A percentile compares a stretch with the other conserved stretches of the same genome.
These are phyloP conservation scores for Ypsolopha scabrella DNA, from an alignment of 2,888 invertebrate genomes.

Conservation along the genomic window DNA sequence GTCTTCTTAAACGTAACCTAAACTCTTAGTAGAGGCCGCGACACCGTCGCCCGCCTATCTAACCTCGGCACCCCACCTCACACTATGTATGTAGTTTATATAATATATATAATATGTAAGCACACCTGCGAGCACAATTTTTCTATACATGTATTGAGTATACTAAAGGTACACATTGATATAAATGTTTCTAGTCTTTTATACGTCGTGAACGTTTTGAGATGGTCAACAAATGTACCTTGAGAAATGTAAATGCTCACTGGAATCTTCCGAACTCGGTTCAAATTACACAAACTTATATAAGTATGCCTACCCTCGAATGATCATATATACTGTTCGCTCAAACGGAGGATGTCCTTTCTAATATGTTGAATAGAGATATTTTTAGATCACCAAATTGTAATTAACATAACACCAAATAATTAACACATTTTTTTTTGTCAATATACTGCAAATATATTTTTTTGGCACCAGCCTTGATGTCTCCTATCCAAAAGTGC, in stretches of 20 bases:
- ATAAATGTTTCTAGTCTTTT: slow-evolving; percentile 38
- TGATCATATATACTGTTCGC: slow-evolving; percentile 3
- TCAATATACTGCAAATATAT: slow-evolving; percentile 30
- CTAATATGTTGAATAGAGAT: slow-evolving; percentile 46
- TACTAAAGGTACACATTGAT: slow-evolving; percentile 27
- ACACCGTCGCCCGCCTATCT: neutral
- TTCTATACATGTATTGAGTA: slow-evolving; percentile 39
- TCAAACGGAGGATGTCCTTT: slow-evolving; percentile 16
- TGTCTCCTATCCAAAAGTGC: slow-evolving; percentile 17
- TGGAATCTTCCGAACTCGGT: slow-evolving; percentile 38
- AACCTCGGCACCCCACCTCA: slow-evolving; percentile 3
- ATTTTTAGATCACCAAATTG: slow-evolving; percentile 63
- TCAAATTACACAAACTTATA: neutral
- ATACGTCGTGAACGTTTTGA: slow-evolving; percentile 20
- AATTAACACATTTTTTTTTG: slow-evolving; percentile 23
- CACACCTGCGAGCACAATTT: slow-evolving; percentile 48
- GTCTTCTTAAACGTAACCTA: slow-evolving; percentile 1
- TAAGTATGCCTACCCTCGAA: neutral
- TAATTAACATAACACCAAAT: slow-evolving; percentile 36
- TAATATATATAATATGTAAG: slow-evolving; percentile 29
- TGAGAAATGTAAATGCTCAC: slow-evolving; percentile 36
- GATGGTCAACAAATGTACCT: slow-evolving; percentile 3
- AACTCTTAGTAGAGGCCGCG: slow-evolving; percentile 1
- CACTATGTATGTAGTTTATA: slow-evolving; percentile 30
- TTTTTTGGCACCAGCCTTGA: slow-evolving; percentile 25